These are phyloP conservation scores for Acanthurus lineatus DNA, from an alignment of 2,797 vertebrate genomes.

Conservation along the genomic window DNA sequence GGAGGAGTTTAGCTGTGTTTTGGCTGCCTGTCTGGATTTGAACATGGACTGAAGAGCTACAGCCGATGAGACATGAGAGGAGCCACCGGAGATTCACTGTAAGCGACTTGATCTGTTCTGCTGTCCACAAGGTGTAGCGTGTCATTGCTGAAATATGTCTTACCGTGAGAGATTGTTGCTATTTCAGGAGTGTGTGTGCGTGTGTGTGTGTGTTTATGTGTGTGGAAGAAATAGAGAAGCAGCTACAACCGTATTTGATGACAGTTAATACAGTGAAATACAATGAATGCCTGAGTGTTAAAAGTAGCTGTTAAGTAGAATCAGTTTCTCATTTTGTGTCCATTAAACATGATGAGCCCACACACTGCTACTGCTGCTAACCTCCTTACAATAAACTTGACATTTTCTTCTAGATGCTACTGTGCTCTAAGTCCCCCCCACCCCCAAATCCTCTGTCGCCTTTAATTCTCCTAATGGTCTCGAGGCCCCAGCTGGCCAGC, in stretches of 20 bases:
- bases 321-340: conserved; percentile 36
- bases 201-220: conserved; percentile 1
- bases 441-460: conserved; percentile 54
- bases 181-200: conserved; percentile 30
- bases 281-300: conserved; percentile 5
- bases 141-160: conserved; percentile 41
- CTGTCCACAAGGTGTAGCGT: conserved; percentile 45
- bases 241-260: not conserved
- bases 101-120: conserved; percentile 50
- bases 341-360: conserved; percentile 15
- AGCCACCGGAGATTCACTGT: conserved; percentile 56
- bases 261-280: conserved; percentile 7
- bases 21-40: conserved; percentile 34
- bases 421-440: conserved; percentile 11
- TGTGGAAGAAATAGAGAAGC: conserved; percentile 15
- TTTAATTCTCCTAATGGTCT: conserved; percentile 76
- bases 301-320: conserved; percentile 16
- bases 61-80: conserved; percentile 38
- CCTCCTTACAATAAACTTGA: conserved; percentile 3
- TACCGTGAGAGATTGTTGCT: conserved; percentile 37
- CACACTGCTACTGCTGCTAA: conserved; percentile 27
- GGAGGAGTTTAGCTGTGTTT: conserved; percentile 56
- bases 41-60: conserved; percentile 57
- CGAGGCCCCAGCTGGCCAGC: conserved; percentile 72
- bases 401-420: conserved; percentile 44